These are phyloP conservation scores for Oreonectes daqikongensis DNA, from an alignment of 2,797 vertebrate genomes.

Conservation along the genomic window DNA sequence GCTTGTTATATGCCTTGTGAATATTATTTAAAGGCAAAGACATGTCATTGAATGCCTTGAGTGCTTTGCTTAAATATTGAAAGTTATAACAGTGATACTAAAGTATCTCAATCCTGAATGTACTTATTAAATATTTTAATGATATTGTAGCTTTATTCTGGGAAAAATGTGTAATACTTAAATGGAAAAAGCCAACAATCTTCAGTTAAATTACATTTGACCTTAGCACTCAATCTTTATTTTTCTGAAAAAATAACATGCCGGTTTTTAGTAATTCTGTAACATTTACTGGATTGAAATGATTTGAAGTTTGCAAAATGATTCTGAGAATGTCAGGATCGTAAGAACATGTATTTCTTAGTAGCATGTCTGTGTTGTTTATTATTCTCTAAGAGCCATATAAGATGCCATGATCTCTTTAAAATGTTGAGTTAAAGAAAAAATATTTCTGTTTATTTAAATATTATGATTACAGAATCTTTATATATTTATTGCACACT, in stretches of 20 bases:
- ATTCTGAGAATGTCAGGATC: constrained; percentile 49
- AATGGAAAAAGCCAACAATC: neutral
- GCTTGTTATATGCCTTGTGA: constrained; percentile 78
- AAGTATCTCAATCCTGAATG: constrained; percentile 70
- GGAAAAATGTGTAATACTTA: neutral
- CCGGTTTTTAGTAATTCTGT: no score
- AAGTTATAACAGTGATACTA: constrained; percentile 51
- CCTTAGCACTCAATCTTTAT: neutral
- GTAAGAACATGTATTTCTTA: constrained; percentile 61
- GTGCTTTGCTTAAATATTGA: constrained; percentile 75
- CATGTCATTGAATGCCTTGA: constrained; percentile 58
- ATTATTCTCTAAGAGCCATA: constrained; percentile 57
- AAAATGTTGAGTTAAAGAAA: neutral
- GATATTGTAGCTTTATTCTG: constrained; percentile 3
- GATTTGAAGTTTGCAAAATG: constrained; percentile 27
- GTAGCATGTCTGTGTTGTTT: constrained; percentile 73
- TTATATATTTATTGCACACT: neutral
- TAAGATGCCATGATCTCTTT: constrained; percentile 1
- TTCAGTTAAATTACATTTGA: neutral
- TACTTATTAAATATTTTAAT: constrained; percentile 71
- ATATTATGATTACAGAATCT: neutral
- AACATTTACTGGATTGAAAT: neutral
- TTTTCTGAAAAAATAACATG: neutral
- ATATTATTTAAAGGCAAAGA: constrained; percentile 69
- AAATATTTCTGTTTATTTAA: neutral